Evolutionary conservation across 1,140 invertebrate genomes (phyloP), one percentile per base, ranked within the genome.

Genomic region (Cydia pomonella): DNA sequence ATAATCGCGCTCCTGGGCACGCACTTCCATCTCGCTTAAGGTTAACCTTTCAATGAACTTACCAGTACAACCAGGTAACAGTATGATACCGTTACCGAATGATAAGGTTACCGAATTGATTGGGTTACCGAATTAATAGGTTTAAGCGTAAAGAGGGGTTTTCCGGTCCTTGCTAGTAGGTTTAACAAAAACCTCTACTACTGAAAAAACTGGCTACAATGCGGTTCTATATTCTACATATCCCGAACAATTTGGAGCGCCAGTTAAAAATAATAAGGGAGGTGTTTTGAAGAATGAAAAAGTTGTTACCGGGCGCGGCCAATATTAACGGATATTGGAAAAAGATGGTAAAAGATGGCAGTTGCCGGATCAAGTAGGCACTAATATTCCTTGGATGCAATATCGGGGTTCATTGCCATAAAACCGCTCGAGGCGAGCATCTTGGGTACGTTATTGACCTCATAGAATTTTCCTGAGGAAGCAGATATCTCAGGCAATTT

Each of bases 241-340:
- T 3, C 1, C 13, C 12, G 13, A 16, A 3, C 63, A 66, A 66
- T 69, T 64, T 29, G 63, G 64, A n/a, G 41, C 64, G 75, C 71
- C 72, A 72, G 44, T 69, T 69, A 73, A 76, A 79, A 75, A 78
- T 77, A 79, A 80, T 77, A 77, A 73, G 75, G 79, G 76, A 84
- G 82, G 80, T 82, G 80, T 80, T 82, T 79, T 53, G 44, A 81
- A 80, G 80, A 75, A 80, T 80, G 72, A 81, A 79, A 82, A 87
- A 82, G 79, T 84, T 82, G 84, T 87, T 84, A 83, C 81, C 73
- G 75, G 77, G 44, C 71, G 75, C 79, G 66, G 62, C 74, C 77
- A 80, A 85, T 88, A 86, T 86, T 87, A 87, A 77, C 82, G 83
- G 82, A 86, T 89, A 89, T 89, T 85, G 87, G 85, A 84, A 85